Conservation (phyloP, 2,113 vertebrate genomes). For the Martes martes region DNA sequence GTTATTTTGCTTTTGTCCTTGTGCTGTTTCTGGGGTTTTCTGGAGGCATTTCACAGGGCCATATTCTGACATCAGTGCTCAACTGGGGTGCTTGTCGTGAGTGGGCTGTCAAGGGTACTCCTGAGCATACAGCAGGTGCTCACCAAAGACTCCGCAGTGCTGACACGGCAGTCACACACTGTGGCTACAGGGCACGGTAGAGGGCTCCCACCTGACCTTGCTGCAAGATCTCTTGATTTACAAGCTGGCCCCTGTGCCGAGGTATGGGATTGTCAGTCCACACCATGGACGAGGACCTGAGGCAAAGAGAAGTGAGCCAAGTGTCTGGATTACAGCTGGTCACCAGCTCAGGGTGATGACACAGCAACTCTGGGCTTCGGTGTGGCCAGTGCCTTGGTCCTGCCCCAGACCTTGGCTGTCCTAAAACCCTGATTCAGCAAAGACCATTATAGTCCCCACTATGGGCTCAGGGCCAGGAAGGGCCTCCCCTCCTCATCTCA, state of each 20-base stretch:
- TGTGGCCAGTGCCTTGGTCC: neutral
- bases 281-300: neutral
- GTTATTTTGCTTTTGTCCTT: neutral
- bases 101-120: too few species aligned
- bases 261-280: neutral
- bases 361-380: neutral
- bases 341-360: neutral
- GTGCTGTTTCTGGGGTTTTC: neutral
- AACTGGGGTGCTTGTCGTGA: neutral
- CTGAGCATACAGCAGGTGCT: neutral
- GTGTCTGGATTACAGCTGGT: neutral
- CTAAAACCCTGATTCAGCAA: neutral
- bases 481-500: rapidly evolving
- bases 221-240: neutral
- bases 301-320: neutral
- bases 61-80: neutral
- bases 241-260: too few species aligned
- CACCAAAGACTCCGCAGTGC: neutral
- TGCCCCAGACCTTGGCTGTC: neutral
- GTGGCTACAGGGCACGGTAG: neutral
- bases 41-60: neutral
- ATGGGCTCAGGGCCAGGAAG: neutral
- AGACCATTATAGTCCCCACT: neutral
- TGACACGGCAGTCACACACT: neutral
- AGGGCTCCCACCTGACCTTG: neutral